Conservation (phyloP, 2,888 invertebrate genomes). For the Hetaerina titia region DNA sequence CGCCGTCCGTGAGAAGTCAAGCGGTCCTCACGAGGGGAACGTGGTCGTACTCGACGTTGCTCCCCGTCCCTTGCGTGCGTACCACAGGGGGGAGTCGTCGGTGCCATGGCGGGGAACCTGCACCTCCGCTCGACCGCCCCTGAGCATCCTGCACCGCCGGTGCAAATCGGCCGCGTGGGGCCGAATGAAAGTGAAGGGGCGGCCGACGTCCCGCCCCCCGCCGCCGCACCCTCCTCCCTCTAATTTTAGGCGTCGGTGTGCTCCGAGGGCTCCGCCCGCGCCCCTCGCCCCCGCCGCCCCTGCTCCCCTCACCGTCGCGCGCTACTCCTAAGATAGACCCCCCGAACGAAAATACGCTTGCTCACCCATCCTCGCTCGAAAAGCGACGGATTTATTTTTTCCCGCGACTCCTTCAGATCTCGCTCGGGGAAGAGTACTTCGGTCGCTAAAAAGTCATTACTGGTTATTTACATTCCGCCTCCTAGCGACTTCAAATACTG, state of each 20-base stretch:
- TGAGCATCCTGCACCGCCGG: neutral
- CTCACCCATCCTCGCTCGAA: neutral
- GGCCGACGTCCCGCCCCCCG: neutral
- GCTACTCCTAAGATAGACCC: conserved; percentile 5
- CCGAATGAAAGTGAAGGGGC: neutral
- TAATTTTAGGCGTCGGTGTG: conserved; percentile 7
- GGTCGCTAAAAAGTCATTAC: neutral
- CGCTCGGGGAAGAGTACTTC: conserved; percentile 6
- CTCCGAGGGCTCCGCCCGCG: neutral
- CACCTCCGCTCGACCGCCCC: neutral
- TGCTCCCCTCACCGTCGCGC: neutral
- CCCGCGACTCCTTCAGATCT: neutral
- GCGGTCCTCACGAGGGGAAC: no score
- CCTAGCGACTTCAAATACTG: neutral
- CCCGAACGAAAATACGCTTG: conserved; percentile 18
- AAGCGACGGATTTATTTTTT: neutral
- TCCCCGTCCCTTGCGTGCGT: no score
- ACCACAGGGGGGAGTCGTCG: neutral
- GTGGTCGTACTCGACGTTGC: no score
- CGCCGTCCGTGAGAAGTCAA: no score
- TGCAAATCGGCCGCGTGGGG: neutral
- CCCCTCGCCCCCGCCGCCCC: neutral
- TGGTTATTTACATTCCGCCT: neutral
- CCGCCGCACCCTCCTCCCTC: neutral
- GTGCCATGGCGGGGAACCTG: neutral